These are phyloP conservation scores for Pristionchus mayeri DNA, from an alignment of 2,888 invertebrate species.

Conservation along the genomic window DNA sequence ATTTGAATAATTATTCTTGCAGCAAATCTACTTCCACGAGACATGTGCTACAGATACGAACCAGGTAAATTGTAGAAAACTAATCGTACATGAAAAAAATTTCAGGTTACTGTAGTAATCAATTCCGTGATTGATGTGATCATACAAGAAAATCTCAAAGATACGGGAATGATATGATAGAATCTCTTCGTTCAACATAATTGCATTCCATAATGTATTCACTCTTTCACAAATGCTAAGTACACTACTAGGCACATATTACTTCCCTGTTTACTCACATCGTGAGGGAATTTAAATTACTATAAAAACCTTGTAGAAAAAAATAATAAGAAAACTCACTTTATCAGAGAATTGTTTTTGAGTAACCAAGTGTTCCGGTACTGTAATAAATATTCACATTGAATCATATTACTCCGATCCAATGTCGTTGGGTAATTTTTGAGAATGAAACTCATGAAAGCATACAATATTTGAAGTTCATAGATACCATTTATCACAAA, in stretches of 20 bases:
- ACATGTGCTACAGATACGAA: conserved; percentile 63
- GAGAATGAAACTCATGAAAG: conserved; percentile 12
- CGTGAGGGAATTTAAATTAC: too few relatives aligned
- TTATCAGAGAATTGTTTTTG: too few relatives aligned
- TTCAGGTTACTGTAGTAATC: conserved; percentile 60
- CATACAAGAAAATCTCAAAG: conserved; percentile 70
- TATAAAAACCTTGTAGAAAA: too few relatives aligned
- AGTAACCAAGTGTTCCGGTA: not conserved
- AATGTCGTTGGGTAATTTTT: not conserved
- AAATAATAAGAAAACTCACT: too few relatives aligned
- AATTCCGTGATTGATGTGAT: conserved; percentile 73
- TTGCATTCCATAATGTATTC: not conserved
- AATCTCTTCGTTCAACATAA: too few relatives aligned
- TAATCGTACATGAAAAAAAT: not conserved
- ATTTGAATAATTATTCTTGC: not conserved
- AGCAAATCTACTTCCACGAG: conserved; percentile 67
- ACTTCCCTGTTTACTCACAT: not conserved
- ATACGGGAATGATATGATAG: conserved; percentile 72
- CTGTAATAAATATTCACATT: not conserved
- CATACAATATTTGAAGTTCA: not conserved
- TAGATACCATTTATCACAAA: not conserved
- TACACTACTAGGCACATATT: not conserved
- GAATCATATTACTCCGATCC: not conserved
- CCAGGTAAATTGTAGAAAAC: conserved; percentile 53
- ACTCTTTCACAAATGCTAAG: not conserved